Conservation (phyloP, 2,888 invertebrate species). For the Synergus umbraculus region DNA sequence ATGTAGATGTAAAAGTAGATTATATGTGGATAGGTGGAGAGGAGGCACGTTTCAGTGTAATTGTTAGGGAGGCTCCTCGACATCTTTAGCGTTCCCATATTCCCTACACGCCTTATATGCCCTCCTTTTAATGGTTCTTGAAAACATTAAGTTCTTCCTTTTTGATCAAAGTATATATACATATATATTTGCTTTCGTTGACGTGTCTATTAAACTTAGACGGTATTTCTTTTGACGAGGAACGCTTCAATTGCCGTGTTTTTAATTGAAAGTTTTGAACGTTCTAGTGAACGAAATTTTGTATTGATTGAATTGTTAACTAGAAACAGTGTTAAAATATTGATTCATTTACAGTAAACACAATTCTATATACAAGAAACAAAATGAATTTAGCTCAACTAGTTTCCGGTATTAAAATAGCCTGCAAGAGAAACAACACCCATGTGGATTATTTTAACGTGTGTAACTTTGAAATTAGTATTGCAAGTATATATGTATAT, state of each 20-base stretch:
- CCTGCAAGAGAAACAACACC: no score
- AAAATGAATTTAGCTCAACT: no score
- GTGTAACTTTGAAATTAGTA: no score
- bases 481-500: no score
- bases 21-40: constrained; percentile 47
- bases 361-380: no score
- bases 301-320: no score
- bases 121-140: constrained; percentile 10
- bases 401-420: no score
- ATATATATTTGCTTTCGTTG: neutral
- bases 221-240: neutral
- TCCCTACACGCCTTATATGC: neutral
- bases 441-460: no score
- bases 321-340: no score
- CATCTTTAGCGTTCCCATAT: constrained; percentile 61
- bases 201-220: neutral
- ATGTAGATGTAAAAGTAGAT: constrained; percentile 50
- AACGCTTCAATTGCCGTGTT: neutral
- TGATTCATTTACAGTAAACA: no score
- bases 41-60: constrained; percentile 71
- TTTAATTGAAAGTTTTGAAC: neutral
- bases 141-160: neutral
- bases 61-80: constrained; percentile 66
- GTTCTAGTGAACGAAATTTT: no score
- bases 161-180: neutral